Conservation (phyloP, 2,888 invertebrate genomes). For the Andrena marginata region DNA sequence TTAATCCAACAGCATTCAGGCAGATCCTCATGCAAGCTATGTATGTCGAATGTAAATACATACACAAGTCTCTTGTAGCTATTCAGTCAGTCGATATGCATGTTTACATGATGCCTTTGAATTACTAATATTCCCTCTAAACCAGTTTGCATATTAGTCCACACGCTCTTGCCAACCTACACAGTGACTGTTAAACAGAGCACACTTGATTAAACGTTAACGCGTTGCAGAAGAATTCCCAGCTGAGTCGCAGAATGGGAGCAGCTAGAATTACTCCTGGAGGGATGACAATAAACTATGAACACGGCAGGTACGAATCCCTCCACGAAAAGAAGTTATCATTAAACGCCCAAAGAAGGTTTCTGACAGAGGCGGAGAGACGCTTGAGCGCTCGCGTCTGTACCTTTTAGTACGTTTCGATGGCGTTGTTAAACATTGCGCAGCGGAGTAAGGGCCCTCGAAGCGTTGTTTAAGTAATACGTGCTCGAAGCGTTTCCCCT, state of each 20-base stretch:
- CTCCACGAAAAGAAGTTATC: not conserved
- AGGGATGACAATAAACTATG: not conserved
- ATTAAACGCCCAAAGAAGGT: not conserved
- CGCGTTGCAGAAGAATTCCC: not conserved
- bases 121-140: no score
- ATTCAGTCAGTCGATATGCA: no score
- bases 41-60: no score
- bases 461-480: constrained; percentile 22
- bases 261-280: not conserved
- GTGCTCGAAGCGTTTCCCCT: constrained; percentile 8
- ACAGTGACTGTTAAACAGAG: no score
- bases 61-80: no score
- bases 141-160: no score
- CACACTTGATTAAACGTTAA: not conserved
- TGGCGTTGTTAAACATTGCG: constrained; percentile 3
- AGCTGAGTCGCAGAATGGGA: not conserved
- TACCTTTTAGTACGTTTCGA: constrained; percentile 2
- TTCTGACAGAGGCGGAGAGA: not conserved
- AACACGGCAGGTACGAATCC: not conserved
- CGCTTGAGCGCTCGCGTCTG: not conserved
- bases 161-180: no score
- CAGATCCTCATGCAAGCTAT: no score
- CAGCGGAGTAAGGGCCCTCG: not conserved
- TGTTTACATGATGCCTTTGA: no score
- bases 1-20: no score